Evolutionary conservation across 2,797 vertebrate species (phyloP).

Genomic region (Pseudochirops corinnae): DNA sequence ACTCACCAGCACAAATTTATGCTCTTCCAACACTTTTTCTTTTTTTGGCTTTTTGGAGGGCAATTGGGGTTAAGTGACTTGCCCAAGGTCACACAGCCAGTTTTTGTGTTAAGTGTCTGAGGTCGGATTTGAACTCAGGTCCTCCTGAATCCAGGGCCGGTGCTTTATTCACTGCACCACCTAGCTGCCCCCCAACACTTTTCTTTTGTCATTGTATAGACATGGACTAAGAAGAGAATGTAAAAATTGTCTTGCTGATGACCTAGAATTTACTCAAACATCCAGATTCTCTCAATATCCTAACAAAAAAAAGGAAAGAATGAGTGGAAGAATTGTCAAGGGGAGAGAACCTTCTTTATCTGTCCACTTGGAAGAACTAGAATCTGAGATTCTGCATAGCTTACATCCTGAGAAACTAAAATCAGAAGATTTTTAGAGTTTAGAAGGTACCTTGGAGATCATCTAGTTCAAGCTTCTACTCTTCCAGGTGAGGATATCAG

Average conservation of each 20-base stretch:
- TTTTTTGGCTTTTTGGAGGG: too few relatives aligned
- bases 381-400: not conserved
- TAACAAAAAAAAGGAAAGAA: not conserved
- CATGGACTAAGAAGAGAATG: constrained; percentile 8
- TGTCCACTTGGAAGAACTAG: not conserved
- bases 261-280: not conserved
- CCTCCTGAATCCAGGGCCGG: too few relatives aligned
- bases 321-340: not conserved
- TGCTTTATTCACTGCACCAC: too few relatives aligned
- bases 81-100: too few relatives aligned
- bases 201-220: constrained; percentile 10
- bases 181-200: not conserved
- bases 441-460: not conserved
- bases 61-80: too few relatives aligned
- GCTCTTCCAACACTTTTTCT: not conserved
- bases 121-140: too few relatives aligned
- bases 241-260: constrained; percentile 40
- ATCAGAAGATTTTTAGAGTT: not conserved
- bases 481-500: not conserved
- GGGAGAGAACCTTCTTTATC: not conserved
- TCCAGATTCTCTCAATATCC: constrained; percentile 38
- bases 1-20: not conserved
- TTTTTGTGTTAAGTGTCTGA: too few relatives aligned
- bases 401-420: not conserved
- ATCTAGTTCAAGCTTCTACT: not conserved